phyloP scores from a whole-genome alignment of 2,888 invertebrate species.

The Orthonevra nobilis region DNA sequence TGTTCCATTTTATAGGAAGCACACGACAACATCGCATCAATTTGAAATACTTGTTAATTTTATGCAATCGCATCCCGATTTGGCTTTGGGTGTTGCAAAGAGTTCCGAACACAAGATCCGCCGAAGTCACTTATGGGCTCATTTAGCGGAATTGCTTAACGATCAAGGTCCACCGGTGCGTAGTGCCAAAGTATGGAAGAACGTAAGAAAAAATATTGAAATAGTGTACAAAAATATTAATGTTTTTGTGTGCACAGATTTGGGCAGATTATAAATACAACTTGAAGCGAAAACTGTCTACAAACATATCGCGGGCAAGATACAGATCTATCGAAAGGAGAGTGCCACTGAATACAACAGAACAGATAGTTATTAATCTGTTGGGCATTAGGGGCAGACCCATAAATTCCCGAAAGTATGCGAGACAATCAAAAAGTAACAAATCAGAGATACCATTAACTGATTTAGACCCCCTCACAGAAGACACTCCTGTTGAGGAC shows the following conservation, averaged over 20 bases:
- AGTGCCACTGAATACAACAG: background rate
- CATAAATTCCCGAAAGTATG: no score
- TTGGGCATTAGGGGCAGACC: no score
- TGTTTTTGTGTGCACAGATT: no score
- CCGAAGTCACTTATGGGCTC: constrained; percentile 3
- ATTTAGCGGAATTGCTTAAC: background rate
- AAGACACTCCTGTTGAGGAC: no score
- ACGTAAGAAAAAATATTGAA: no score
- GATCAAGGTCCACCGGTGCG: background rate
- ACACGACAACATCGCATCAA: background rate
- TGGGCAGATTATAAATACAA: constrained; percentile 34
- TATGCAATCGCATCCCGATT: background rate
- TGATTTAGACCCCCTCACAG: no score
- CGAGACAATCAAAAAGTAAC: no score
- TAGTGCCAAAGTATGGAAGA: no score
- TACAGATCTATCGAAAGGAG: background rate
- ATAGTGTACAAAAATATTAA: no score
- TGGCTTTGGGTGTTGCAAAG: background rate
- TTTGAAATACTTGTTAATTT: constrained; percentile 14
- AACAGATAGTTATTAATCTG: constrained; percentile 1
- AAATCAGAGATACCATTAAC: no score
- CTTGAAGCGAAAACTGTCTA: background rate
- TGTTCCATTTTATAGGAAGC: background rate
- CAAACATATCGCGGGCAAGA: background rate
- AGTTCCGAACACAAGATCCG: background rate